Base-by-base conservation (phyloP, 2,888 invertebrate species). In the Palloptera scutellata region DNA sequence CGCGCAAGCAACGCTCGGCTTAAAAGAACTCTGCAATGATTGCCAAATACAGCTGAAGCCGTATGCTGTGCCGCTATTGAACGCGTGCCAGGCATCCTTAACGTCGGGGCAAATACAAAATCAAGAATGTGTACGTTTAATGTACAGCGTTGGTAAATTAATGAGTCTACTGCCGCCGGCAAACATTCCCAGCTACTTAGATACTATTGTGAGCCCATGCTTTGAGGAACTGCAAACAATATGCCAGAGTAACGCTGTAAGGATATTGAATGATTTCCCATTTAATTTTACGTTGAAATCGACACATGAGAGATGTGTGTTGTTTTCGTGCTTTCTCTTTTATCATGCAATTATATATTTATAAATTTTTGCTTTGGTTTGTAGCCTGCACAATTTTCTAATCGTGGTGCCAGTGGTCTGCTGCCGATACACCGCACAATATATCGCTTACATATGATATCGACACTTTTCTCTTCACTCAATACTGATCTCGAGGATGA, bases 21-120 rank as follows among this genome's bases (percentile, higher is more conserved):
- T 97, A 12, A 94, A 96, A 81, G 96, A 96, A 79, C 88, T 97
- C 51, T 91, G 94, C 43, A 87, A 92, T 45, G 95, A 95, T 82
- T 95, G 95, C 80, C 89, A 90, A 76, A 83, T 89, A 61, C 90
- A 91, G 80, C 88, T 97, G 74, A 88, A 89, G 59, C 92, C 92
- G 0, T 92, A 91, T 77, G 93, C 93, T 0, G 90, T 90, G 30
- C 91, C 92, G 68, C 89, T 96, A 67, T 87, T 96, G 5, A 87
- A 88, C 20, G 90, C 92, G 1, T 90, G 92, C 63, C 89, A 89
- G 83, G 88, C 89, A 71, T 78, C 88, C 0, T 81, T 92, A 10
- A 84, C 86, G 17, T 86, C 86, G 52, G 88, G 89, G 0, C 84
- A 86, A 41, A 86, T 90, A 64, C 89, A 90, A 81, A 87, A 89